A percentile compares a stretch with the other conserved stretches of the same genome.
Evolutionary conservation across 2,797 vertebrate species (phyloP).

Genomic region (Crocidura indochinensis): DNA sequence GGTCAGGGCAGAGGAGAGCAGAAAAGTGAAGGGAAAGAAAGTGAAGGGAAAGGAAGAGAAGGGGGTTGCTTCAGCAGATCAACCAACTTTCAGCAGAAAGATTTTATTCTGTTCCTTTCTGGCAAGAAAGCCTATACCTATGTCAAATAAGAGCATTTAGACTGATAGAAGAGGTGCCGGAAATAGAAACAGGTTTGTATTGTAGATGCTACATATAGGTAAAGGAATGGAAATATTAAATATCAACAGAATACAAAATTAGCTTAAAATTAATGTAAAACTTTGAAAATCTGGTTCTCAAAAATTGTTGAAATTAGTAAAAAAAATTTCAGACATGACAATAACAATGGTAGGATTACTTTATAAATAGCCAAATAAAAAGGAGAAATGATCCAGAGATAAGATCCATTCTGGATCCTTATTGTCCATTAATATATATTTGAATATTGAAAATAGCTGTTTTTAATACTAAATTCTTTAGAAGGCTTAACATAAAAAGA

Average conservation of each 20-base stretch:
- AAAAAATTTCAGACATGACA: not conserved
- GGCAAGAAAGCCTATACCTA: not conserved
- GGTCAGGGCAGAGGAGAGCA: too few relatives aligned
- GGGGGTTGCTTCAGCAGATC: too few relatives aligned
- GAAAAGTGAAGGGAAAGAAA: too few relatives aligned
- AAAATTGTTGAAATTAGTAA: not conserved
- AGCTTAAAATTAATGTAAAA: not conserved
- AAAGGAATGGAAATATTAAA: not conserved
- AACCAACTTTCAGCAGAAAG: too few relatives aligned
- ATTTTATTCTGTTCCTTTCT: not conserved
- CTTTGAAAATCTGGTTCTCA: not conserved
- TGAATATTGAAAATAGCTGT: conserved; percentile 2
- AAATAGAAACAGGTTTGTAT: not conserved
- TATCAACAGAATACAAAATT: not conserved
- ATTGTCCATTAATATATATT: not conserved
- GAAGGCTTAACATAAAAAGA: too few relatives aligned
- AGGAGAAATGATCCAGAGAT: not conserved
- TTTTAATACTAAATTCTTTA: not conserved
- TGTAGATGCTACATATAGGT: not conserved
- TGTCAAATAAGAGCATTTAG: not conserved
- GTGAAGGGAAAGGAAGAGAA: too few relatives aligned
- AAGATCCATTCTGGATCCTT: not conserved
- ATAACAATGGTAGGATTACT: not conserved
- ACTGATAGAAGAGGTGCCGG: not conserved
- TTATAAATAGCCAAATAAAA: not conserved